Conservation (phyloP, 2,888 invertebrate species). For the Sesamia inferens region DNA sequence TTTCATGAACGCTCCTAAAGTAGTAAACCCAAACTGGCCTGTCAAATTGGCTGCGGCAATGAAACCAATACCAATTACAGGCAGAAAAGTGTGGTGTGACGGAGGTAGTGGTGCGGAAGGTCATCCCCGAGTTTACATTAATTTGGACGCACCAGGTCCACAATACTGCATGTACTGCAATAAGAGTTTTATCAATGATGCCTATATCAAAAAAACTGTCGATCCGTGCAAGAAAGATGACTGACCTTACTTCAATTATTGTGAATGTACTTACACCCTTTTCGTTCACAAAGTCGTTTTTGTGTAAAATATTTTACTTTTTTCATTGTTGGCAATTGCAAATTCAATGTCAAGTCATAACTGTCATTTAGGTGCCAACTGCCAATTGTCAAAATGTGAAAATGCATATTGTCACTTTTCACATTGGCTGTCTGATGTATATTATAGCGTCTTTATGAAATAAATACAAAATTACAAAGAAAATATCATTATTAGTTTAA, state of each 20-base stretch:
- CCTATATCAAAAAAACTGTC: background rate
- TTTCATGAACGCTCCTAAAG: conserved; percentile 31
- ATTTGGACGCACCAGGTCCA: conserved; percentile 45
- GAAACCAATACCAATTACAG: conserved; percentile 8
- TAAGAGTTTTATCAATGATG: background rate
- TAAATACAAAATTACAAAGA: background rate
- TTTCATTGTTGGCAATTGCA: background rate
- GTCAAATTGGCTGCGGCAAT: background rate
- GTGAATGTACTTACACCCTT: background rate
- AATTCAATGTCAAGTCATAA: background rate
- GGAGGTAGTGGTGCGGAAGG: conserved; percentile 41
- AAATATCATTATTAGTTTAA: background rate
- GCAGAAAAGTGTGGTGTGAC: conserved; percentile 40
- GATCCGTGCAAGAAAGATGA: background rate
- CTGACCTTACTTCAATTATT: background rate
- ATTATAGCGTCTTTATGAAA: background rate
- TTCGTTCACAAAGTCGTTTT: background rate
- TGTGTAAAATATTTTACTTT: background rate
- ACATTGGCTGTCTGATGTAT: background rate
- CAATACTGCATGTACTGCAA: conserved; percentile 42
- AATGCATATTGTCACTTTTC: background rate
- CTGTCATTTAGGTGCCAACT: background rate
- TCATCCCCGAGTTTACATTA: conserved; percentile 47
- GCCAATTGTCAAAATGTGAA: background rate
- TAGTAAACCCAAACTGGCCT: conserved; percentile 42